phyloP scores from a whole-genome alignment of 2,888 invertebrate species.

The Conchocele bisecta region DNA sequence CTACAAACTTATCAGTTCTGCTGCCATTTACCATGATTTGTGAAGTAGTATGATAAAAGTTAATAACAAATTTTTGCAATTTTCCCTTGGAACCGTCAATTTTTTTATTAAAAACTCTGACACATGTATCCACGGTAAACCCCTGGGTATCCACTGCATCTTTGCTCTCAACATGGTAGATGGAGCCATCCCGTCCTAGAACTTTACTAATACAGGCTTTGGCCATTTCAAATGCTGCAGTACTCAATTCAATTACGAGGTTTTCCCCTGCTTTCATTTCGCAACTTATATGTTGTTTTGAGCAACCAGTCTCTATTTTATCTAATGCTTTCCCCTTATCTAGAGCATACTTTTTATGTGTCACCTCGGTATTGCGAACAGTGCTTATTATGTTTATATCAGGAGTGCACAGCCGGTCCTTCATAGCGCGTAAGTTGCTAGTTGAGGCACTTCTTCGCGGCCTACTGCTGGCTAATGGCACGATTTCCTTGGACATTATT shows the following conservation, averaged over 20 bases:
- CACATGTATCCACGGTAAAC: slow-evolving; percentile 11
- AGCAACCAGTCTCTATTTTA: not conserved
- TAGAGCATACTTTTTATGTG: not conserved
- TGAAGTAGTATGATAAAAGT: slow-evolving; percentile 9
- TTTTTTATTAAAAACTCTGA: slow-evolving; percentile 9
- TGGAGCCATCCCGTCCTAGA: not conserved
- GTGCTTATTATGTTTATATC: too few relatives aligned
- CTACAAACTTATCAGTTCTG: not conserved
- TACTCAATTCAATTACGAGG: not conserved
- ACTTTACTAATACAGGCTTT: not conserved
- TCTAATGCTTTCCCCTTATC: slow-evolving; percentile 4
- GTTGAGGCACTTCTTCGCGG: too few relatives aligned
- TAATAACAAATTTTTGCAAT: slow-evolving; percentile 4
- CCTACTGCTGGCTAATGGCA: too few relatives aligned
- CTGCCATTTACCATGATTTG: slow-evolving; percentile 7
- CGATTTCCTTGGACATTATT: too few relatives aligned
- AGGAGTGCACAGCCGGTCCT: too few relatives aligned
- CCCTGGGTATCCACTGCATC: not conserved
- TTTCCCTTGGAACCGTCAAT: slow-evolving; percentile 2
- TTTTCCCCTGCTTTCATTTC: slow-evolving; percentile 4
- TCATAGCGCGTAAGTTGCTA: too few relatives aligned
- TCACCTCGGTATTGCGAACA: too few relatives aligned
- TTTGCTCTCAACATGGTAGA: not conserved
- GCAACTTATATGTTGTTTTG: not conserved
- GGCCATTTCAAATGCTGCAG: slow-evolving; percentile 10